Evolutionary conservation across 2,113 vertebrate species (phyloP), one percentile per base, ranked within the genome.

Genomic region (Hirundichthys speculiger): DNA sequence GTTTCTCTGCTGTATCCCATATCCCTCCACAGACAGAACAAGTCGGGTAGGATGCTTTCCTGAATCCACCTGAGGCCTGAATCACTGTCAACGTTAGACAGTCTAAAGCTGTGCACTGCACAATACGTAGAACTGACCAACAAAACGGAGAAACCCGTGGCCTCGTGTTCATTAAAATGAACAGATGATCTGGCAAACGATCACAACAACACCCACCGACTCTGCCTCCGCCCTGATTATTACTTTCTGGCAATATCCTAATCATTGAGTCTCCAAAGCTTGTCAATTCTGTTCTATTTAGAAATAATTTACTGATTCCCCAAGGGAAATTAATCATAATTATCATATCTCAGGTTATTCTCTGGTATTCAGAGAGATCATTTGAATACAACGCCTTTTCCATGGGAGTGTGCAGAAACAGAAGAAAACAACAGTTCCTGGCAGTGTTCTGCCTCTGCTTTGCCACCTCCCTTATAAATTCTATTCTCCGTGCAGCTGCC

Each of bases 391-490:
- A 16, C 77, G 74, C 41, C 68, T 72, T 85, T 80, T 69, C 83
- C 85, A 87, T 86, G 86, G 83, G 61, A 87, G 75, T 77, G 54
- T 60, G 74, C 45, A 70, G 56, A 82, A 88, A 88, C 80, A 87
- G 67, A 73, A 72, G 76, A 69, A 84, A 88, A 85, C 84, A 89
- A 82, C 78, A 77, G 64, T 89, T 90, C 73, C 81, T 87, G 90
- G 85, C 80, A 87, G 71, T 43, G 69, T 80, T 74, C 10, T 66
- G 82, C 41, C 56, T 84, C 80, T 73, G 78, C 80, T 85, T 83
- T 82, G 77, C 89, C 82, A 86, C 86, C 83, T 80, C 79, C 80
- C 80, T 77, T 83, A 84, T 82, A 90, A 80, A 86, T 81, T 80
- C 72, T 85, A 75, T 75, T 78, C 79, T 84, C 42, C 48, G 68